A percentile compares a stretch with the other conserved stretches of the same genome.
Evolutionary conservation across 2,797 vertebrate genomes (phyloP).

Genomic region (Tenualosa thibaudeaui): DNA sequence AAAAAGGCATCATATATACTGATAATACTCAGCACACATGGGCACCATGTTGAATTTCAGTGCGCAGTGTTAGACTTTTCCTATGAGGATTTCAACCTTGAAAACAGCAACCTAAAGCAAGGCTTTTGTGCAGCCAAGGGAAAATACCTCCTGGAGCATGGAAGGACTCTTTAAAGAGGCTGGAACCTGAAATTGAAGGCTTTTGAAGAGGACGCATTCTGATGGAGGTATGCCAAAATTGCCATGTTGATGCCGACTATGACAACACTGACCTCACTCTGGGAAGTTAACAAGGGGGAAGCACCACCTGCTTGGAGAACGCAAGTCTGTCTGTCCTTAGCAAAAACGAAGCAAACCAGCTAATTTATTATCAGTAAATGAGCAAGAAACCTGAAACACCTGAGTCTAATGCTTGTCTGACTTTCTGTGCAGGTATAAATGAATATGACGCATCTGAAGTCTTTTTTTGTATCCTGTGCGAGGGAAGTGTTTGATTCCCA

Average conservation of each 20-base stretch:
- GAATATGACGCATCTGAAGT: not conserved
- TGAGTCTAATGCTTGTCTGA: not conserved
- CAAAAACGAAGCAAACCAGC: not conserved
- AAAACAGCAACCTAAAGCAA: not conserved
- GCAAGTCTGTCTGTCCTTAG: not conserved
- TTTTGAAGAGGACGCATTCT: slow-evolving; percentile 53
- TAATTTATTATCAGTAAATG: not conserved
- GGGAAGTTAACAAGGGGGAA: not conserved
- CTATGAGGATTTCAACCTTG: not conserved
- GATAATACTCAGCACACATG: not conserved
- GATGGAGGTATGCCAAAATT: slow-evolving; percentile 60
- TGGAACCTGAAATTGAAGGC: slow-evolving; percentile 54
- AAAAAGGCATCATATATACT: not conserved
- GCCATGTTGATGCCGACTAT: slow-evolving; percentile 51
- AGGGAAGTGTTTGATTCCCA: not conserved
- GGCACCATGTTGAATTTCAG: not conserved
- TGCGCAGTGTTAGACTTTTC: not conserved
- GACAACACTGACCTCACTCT: slow-evolving; percentile 17
- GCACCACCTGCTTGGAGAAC: not conserved
- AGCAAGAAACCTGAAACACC: not conserved
- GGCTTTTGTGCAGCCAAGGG: slow-evolving; percentile 13
- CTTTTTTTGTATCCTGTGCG: not conserved
- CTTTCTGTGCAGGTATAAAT: not conserved
- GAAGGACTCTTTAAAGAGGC: slow-evolving; percentile 27
- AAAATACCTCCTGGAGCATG: not conserved